phyloP scores from a whole-genome alignment of 2,113 vertebrate genomes.

The Sus scrofa region T2T-Sscrofa CM000825.6:68500001-68500500 shows the following conservation, averaged over 20 bases:
- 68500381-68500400: background rate
- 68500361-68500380: background rate
- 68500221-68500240: conserved; percentile 5
- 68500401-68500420: background rate
- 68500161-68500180: conserved; percentile 57
- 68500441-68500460: background rate
- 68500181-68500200: conserved; percentile 67
- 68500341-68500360: background rate
- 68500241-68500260: background rate
- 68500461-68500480: background rate
- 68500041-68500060: background rate
- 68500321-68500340: background rate
- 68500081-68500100: background rate
- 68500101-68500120: conserved; percentile 44
- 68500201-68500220: background rate
- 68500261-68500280: background rate
- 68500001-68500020: background rate
- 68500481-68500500: background rate
- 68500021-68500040: background rate
- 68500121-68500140: conserved; percentile 61
- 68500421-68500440: background rate
- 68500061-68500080: background rate
- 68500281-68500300: background rate
- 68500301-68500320: background rate
- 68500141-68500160: background rate